Evolutionary conservation across 2,113 vertebrate species (phyloP), one percentile per base, ranked within the genome.

Genomic region (Corydoras sp.): DNA sequence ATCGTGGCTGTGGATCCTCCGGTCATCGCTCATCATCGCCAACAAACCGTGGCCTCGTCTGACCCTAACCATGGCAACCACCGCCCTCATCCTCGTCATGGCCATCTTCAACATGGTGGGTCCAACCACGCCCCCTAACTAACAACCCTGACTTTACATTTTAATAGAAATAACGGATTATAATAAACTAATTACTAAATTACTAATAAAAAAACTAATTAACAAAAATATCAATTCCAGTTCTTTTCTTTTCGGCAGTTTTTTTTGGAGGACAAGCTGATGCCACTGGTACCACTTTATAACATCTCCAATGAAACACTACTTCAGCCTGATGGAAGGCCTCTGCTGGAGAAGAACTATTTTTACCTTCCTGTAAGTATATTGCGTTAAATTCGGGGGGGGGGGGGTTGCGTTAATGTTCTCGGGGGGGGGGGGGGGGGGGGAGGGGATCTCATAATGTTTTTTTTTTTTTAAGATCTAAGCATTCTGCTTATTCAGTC

Each of bases 51-150:
- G 94, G 95, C 94, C 93, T 0, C 89, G 96, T 51, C 92, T 95
- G 82, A 92, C 88, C 35, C 92, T 99, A 83, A 99, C 96, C 4
- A 81, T 97, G 83, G 89, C 92, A 82, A 95, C 93, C 71, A 98
- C 95, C 0, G 85, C 90, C 81, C 91, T 98, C 81, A 92, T 96
- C 79, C 83, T 99, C 53, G 91, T 85, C 77, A 98, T 99, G 96
- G 94, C 95, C 3, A 88, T 99, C 73, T 95, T 97, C 89, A 99
- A 99, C 85, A 98, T 99, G 96, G 96, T 98, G 89, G 85, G 88
- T 63, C 3, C 32, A 50, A 56, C 62, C 8, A 3, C 31, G 5
- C 9, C 3, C 31, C 11, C 2, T 54, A 53, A 53, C 7, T 5
- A 43, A 24, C 18, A 24, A 24, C 18, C 7, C 35, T 43, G 4